A percentile compares a stretch with the other conserved stretches of the same genome.
Conservation (phyloP, 1,140 invertebrate genomes). For the Phthorimaea operculella region DNA sequence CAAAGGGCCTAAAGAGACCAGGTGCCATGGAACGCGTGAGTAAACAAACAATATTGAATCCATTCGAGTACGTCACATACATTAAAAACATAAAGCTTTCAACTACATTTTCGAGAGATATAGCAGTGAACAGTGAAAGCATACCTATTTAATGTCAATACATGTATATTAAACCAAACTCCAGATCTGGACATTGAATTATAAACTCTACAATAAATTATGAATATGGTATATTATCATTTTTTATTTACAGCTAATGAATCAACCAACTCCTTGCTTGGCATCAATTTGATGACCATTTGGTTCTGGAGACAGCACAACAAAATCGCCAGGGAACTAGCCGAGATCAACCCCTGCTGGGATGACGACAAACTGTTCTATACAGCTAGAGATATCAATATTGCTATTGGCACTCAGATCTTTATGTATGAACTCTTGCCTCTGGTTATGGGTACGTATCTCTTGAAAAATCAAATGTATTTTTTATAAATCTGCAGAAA, state of each 20-base stretch:
- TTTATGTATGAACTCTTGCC: slow-evolving; percentile 73
- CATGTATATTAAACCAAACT: too few species aligned
- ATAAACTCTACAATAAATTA: too few species aligned
- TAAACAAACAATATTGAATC: too few species aligned
- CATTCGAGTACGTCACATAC: too few species aligned
- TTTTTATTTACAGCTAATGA: neutral
- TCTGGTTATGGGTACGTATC: slow-evolving; percentile 61
- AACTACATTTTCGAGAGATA: neutral
- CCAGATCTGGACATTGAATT: too few species aligned
- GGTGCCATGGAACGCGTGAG: neutral
- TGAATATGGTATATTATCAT: too few species aligned
- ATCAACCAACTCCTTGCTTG: slow-evolving; percentile 4
- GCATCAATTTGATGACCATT: slow-evolving; percentile 24
- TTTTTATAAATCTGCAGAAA: too few species aligned
- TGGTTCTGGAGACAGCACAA: slow-evolving; percentile 77
- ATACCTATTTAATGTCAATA: neutral
- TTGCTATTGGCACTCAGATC: slow-evolving; percentile 71
- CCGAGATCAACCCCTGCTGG: slow-evolving; percentile 74
- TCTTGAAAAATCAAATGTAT: too few species aligned
- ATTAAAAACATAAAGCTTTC: neutral
- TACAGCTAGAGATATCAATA: slow-evolving; percentile 72
- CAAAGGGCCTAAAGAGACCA: neutral
- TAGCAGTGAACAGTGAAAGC: too few species aligned
- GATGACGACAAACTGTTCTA: slow-evolving; percentile 73
- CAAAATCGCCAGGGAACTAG: slow-evolving; percentile 69